Percentiles rank a stretch among this genome's conserved stretches.
Conservation (phyloP, 2,113 vertebrate genomes). For the Isichthys henryi region DNA sequence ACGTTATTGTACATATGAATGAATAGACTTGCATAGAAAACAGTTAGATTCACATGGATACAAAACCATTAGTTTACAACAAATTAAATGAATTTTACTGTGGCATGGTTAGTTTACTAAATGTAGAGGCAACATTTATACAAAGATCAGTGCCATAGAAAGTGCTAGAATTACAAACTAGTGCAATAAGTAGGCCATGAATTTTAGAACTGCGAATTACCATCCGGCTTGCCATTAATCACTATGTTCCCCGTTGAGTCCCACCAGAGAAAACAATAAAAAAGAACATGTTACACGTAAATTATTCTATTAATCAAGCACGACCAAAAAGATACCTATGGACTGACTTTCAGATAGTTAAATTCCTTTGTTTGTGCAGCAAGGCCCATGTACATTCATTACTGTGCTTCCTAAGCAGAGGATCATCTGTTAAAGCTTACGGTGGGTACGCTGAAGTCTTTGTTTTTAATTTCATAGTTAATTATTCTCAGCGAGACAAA, state of each 20-base stretch:
- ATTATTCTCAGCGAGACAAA: constrained; percentile 10
- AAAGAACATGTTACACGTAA: constrained; percentile 48
- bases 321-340: constrained; percentile 42
- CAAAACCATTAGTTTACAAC: background rate
- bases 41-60: background rate
- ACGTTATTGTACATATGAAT: background rate
- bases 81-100: background rate
- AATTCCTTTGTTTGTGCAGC: constrained; percentile 16
- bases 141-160: constrained; percentile 26
- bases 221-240: constrained; percentile 55
- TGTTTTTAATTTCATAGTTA: constrained; percentile 16
- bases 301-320: constrained; percentile 62
- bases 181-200: constrained; percentile 59
- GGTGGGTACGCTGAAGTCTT: background rate
- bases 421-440: background rate
- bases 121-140: constrained; percentile 47
- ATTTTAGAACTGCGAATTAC: constrained; percentile 56
- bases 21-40: background rate
- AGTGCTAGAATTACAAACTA: constrained; percentile 40
- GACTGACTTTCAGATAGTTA: constrained; percentile 23
- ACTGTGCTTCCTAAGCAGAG: background rate
- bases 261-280: constrained; percentile 59
- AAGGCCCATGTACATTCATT: background rate
- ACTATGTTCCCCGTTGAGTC: constrained; percentile 41
- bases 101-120: constrained; percentile 32